Evolutionary conservation across 2,888 invertebrate species (phyloP), one percentile per base, ranked within the genome.

Genomic region (Artemia sinica): DNA sequence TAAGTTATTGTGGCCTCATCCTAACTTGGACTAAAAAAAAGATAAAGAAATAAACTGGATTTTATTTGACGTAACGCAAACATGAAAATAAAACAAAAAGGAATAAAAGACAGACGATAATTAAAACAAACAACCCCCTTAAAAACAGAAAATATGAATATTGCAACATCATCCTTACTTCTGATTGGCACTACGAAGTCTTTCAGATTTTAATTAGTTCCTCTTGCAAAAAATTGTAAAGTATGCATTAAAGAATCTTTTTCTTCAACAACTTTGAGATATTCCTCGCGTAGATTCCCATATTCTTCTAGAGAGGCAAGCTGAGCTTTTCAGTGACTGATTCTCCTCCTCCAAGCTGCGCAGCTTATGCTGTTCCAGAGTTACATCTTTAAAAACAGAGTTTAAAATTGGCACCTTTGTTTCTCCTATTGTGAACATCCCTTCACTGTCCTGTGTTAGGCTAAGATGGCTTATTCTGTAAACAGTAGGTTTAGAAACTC

Each of bases 291-390:
- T 9, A 58, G 1, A 58, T 10, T 8, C 18, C 18, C 58, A 14
- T 14, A n/a, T 58, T 18, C 58, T 14, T 8, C 18, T 1, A 18
- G 18, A 58, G 14, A n/a, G n/a, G n/a, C 58, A 7, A 58, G 58
- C 18, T 58, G 14, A n/a, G 10, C 58, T n/a, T 58, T 58, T 58
- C 8, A 58, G 58, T 8, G 14, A 14, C 8, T n/a, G 18, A 58
- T 58, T 58, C 18, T 58, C 58, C 18, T 9, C 58, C 18, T 58
- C 58, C 58, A 58, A 58, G 18, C 58, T 58, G n/a, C 58, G n/a
- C 8, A 58, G 58, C 58, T 18, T 58, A n/a, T 10, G 58, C 58
- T 58, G 58, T 58, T 58, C 58, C 18, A 58, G 18, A 18, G 18
- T n/a, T n/a, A n/a, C 58, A 58, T 58, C 58, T n/a, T 58, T n/a